Evolutionary conservation across 2,113 vertebrate species (phyloP).

Genomic region (Peromyscus polionotus): DNA sequence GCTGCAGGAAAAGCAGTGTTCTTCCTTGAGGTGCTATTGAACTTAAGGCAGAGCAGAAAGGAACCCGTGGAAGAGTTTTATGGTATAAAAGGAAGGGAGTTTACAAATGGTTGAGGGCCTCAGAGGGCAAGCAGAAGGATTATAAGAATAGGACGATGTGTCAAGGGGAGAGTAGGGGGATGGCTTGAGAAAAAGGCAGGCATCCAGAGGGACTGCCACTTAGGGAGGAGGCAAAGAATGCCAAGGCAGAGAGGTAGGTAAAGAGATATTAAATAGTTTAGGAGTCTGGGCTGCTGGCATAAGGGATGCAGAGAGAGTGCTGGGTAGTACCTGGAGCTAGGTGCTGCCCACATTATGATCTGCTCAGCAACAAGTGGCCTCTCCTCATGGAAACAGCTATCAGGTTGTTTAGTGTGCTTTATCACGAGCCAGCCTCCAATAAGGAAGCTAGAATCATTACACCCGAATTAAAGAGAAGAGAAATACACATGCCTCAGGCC

Average conservation of each 20-base stretch:
- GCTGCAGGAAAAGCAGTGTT: background rate
- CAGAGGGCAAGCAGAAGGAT: background rate
- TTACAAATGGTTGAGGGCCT: background rate
- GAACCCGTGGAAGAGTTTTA: background rate
- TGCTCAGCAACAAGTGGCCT: background rate
- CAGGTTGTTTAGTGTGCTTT: slow-evolving; percentile 14
- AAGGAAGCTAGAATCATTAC: background rate
- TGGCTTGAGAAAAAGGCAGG: background rate
- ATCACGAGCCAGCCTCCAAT: background rate
- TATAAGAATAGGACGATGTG: background rate
- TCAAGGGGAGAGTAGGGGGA: background rate
- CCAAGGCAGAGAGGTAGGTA: background rate
- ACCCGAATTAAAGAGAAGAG: slow-evolving; percentile 22
- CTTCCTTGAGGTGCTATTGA: background rate
- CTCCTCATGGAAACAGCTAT: background rate
- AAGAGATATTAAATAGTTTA: background rate
- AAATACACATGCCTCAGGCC: background rate
- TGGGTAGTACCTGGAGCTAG: background rate
- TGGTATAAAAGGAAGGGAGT: background rate
- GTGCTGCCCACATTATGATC: background rate
- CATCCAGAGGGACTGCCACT: background rate
- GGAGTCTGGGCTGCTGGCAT: background rate
- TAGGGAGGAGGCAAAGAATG: background rate
- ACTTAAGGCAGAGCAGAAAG: background rate
- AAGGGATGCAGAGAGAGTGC: background rate